A percentile compares a stretch with the other conserved stretches of the same genome.
Evolutionary conservation across 1,140 invertebrate species (phyloP).

Genomic region (Drosophila nigromelanica): DNA sequence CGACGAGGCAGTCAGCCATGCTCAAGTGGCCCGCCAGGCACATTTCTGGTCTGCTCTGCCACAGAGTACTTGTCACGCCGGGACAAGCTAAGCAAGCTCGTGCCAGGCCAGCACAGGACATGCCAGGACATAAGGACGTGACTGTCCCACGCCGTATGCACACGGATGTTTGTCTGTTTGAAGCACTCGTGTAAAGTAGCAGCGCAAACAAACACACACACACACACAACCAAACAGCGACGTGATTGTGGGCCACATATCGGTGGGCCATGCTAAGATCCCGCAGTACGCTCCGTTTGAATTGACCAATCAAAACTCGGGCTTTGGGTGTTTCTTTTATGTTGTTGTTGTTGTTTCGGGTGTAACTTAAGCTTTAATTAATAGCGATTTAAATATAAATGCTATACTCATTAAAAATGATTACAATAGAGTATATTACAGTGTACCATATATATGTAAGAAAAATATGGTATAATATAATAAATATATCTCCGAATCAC

Average conservation of each 20-base stretch:
- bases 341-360: slow-evolving; percentile 33
- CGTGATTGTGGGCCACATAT: slow-evolving; percentile 64
- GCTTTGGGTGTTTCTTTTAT: slow-evolving; percentile 43
- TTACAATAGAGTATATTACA: too few relatives aligned
- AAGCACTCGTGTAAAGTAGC: slow-evolving; percentile 39
- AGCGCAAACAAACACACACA: slow-evolving; percentile 38
- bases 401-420: too few relatives aligned
- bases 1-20: slow-evolving; percentile 62
- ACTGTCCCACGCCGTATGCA: slow-evolving; percentile 24
- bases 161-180: slow-evolving; percentile 38
- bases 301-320: slow-evolving; percentile 60
- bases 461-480: too few relatives aligned
- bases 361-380: slow-evolving; percentile 54
- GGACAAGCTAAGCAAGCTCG: neutral
- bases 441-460: too few relatives aligned
- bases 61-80: slow-evolving; percentile 12
- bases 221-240: slow-evolving; percentile 27
- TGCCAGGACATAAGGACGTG: slow-evolving; percentile 24
- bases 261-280: neutral
- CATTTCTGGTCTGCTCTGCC: slow-evolving; percentile 12
- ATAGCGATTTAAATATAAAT: slow-evolving; percentile 49
- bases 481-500: too few relatives aligned
- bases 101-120: too few relatives aligned
- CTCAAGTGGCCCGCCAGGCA: slow-evolving; percentile 43
- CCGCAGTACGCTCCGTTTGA: slow-evolving; percentile 58